Evolutionary conservation across 2,888 invertebrate species (phyloP), one percentile per base, ranked within the genome.

Genomic region (Agrochola macilenta): DNA sequence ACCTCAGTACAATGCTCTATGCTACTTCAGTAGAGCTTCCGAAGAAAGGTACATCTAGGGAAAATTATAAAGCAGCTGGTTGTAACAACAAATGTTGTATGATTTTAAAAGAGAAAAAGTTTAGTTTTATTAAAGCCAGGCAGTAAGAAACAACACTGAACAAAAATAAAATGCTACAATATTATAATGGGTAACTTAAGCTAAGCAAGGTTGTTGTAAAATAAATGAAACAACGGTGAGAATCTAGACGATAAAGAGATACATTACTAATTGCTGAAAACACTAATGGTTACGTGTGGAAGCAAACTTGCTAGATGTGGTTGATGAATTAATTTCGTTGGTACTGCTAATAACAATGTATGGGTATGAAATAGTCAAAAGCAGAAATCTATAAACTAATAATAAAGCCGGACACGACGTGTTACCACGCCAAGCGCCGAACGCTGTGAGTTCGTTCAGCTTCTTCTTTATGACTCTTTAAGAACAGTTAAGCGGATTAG

Each of bases 241-340:
- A 35, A 74, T 65, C 12, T 46, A 81, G 8, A 35, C 14, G 12
- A 1, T 57, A 35, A 78, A 49, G 14, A 54, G 35, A 60, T 81
- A 65, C 43, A 46, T 78, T 60, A 78, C 74, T 74, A 81, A 78
- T 78, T 78, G 81, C 35, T 52, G 35, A 23, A 54, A 65, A 65
- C 46, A 35, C 43, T 74, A 78, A 78, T 78, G 74, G 74, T 9
- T 35, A 11, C 35, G 46, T 26, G 23, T 26, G 23, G 43, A 74
- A 73, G 2, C 17, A 43, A 52, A 64, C 46, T 72, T 23, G 7
- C n/a, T 79, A 35, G 49, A 78, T 46, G 35, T 54, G 26, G 5
- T 23, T 23, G 3, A 35, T 54, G 2, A 46, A 52, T 61, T 14
- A 5, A 30, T 30, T 9, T 26, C 5, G 26, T 76, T 26, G 12